A percentile compares a stretch with the other conserved stretches of the same genome.
Conservation (phyloP, 2,797 vertebrate genomes). For the Lateolabrax maculatus region DNA sequence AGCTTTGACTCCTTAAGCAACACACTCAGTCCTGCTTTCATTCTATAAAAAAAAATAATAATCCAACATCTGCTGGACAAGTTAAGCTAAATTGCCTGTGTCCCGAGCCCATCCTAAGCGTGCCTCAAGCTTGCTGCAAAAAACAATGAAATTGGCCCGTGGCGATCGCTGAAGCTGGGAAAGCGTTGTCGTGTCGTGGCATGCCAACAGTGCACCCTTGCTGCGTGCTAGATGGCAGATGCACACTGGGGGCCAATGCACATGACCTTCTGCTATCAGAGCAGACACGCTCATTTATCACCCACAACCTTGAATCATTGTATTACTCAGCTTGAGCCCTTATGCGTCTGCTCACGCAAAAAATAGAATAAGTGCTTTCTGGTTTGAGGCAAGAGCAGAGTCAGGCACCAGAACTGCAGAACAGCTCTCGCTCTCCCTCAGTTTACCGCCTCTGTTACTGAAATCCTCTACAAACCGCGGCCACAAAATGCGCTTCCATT, state of each 20-base stretch:
- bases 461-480: conserved; percentile 34
- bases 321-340: conserved; percentile 81
- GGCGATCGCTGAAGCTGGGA: conserved; percentile 36
- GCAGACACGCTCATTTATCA: conserved; percentile 84
- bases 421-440: conserved; percentile 13
- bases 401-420: conserved; percentile 34
- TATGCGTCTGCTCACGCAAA: conserved; percentile 71
- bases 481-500: conserved; percentile 53
- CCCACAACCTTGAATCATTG: conserved; percentile 84
- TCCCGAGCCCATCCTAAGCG: conserved; percentile 43
- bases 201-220: conserved; percentile 72
- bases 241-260: conserved; percentile 78
- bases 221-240: conserved; percentile 82
- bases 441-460: conserved; percentile 47
- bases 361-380: conserved; percentile 70
- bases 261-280: conserved; percentile 84
- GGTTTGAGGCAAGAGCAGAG: conserved; percentile 67
- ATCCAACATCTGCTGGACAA: conserved; percentile 57
- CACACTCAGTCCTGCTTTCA: conserved; percentile 30
- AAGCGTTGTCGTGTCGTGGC: conserved; percentile 54
- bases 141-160: conserved; percentile 53
- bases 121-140: conserved; percentile 43
- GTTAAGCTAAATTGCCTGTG: conserved; percentile 59
- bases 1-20: conserved; percentile 17
- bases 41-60: conserved; percentile 44